Base-by-base conservation (phyloP, 2,888 invertebrate species). In the Agapostemon virescens region DNA sequence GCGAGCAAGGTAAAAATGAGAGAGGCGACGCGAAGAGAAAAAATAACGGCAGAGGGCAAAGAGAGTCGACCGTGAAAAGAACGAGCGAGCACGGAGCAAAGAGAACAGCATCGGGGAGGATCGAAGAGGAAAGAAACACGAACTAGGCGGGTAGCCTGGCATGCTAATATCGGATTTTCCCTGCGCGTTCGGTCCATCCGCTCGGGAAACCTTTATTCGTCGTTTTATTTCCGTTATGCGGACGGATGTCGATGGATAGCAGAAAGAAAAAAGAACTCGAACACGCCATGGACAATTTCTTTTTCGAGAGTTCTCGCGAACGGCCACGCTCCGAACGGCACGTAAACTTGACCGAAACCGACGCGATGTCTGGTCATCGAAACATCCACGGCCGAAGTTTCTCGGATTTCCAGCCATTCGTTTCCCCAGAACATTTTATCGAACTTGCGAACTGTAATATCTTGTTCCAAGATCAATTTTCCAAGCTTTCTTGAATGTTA, bases 101-200 rank as follows among this genome's bases (percentile, higher is more conserved):
- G 77, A 80, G 61, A 68, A 68, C 26, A 63, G 26, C 17, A n/a
- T n/a, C 23, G 9, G 40, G 20, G 52, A 58, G 58, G 86, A 81
- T 71, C 79, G 76, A 77, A 81, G 78, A 83, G 79, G 86, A 81
- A 77, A 77, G 85, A 70, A 88, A 88, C 88, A 85, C 85, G 85
- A 83, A 88, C 86, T 84, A 84, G 88, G 88, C 84, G 88, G 88
- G 79, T 74, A 77, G 68, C 63, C 75, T 45, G 80, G 87, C 84
- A 88, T 88, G 86, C 87, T 88, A 87, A 88, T 88, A 85, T 86
- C 84, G 88, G 85, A 88, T 88, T 86, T 88, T 84, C 82, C 69
- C 79, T 83, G 82, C 82, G 81, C 75, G 86, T 75, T 83, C 79
- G 83, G 84, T 84, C 85, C 87, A 85, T 88, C 86, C 86, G 84